Percentiles rank a stretch among this genome's conserved stretches.
These are phyloP conservation scores for Xestia c-nigrum DNA, from an alignment of 2,888 invertebrate species.

Conservation along the genomic window DNA sequence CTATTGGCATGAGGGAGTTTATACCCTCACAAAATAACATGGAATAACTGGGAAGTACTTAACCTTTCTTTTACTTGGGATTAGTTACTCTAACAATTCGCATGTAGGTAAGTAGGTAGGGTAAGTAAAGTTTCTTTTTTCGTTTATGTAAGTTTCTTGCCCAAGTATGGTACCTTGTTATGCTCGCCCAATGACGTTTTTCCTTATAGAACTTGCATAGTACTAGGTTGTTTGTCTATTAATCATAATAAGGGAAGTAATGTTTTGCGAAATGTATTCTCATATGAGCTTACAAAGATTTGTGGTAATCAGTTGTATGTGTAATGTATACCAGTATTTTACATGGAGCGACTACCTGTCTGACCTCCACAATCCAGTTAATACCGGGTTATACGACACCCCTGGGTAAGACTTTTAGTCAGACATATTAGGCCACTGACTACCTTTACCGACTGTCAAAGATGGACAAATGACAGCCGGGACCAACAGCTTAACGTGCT, in stretches of 20 bases:
- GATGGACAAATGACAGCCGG: too few relatives aligned
- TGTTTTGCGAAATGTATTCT: neutral
- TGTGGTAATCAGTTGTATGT: neutral
- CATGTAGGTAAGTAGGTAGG: slow-evolving; percentile 13
- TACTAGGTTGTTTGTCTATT: slow-evolving; percentile 1
- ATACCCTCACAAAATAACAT: slow-evolving; percentile 75
- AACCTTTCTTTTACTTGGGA: slow-evolving; percentile 67
- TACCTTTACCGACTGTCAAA: too few relatives aligned
- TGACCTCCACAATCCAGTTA: too few relatives aligned
- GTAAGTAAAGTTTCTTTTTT: slow-evolving; percentile 55
- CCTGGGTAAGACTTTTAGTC: too few relatives aligned
- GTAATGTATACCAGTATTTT: too few relatives aligned
- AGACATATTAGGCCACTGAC: too few relatives aligned
- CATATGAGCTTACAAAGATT: neutral
- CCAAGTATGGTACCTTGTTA: slow-evolving; percentile 48
- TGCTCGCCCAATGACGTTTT: slow-evolving; percentile 20
- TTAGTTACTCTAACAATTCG: slow-evolving; percentile 53
- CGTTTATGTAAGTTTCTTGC: slow-evolving; percentile 56
- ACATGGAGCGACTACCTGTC: too few relatives aligned
- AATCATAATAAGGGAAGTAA: neutral
- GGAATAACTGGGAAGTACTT: slow-evolving; percentile 66
- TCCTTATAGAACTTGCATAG: slow-evolving; percentile 18
- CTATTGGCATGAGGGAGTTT: slow-evolving; percentile 59
- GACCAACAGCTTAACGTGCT: too few relatives aligned
- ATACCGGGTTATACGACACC: too few relatives aligned